Evolutionary conservation across 2,888 invertebrate species (phyloP).

Genomic region (Acronicta alni): DNA sequence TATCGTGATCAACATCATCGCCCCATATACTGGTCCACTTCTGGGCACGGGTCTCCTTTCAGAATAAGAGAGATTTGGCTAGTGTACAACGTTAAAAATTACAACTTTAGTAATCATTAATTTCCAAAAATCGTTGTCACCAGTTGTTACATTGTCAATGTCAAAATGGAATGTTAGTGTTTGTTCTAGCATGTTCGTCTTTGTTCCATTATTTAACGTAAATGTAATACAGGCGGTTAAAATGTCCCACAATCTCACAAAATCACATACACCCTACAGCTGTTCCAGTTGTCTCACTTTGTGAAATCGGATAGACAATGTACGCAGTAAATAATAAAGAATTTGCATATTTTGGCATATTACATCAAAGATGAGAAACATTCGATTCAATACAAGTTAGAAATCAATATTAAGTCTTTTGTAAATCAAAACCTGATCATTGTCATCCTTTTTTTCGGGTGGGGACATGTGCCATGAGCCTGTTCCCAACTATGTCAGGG

Average conservation of each 20-base stretch:
- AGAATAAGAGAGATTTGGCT: too few relatives aligned
- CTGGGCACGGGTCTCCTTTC: too few relatives aligned
- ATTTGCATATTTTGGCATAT: conserved; percentile 41
- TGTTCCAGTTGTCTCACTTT: conserved; percentile 20
- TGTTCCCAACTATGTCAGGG: too few relatives aligned
- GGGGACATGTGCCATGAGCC: too few relatives aligned
- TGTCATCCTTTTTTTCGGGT: too few relatives aligned
- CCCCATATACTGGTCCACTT: too few relatives aligned
- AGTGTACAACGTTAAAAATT: too few relatives aligned
- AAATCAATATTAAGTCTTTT: too few relatives aligned
- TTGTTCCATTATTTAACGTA: neutral
- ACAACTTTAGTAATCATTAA: neutral
- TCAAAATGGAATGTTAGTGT: neutral
- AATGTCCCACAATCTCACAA: neutral
- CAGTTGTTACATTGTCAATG: neutral
- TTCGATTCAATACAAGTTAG: too few relatives aligned
- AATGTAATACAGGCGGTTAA: neutral
- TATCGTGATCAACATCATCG: too few relatives aligned
- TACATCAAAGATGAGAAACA: neutral
- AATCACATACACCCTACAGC: conserved; percentile 4
- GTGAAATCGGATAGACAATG: conserved; percentile 29
- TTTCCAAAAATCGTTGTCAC: neutral
- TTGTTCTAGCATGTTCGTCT: neutral
- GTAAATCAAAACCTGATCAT: too few relatives aligned
- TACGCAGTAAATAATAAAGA: conserved; percentile 26